These are phyloP conservation scores for Amphipoea lucens DNA, from an alignment of 2,888 invertebrate genomes.

Conservation along the genomic window DNA sequence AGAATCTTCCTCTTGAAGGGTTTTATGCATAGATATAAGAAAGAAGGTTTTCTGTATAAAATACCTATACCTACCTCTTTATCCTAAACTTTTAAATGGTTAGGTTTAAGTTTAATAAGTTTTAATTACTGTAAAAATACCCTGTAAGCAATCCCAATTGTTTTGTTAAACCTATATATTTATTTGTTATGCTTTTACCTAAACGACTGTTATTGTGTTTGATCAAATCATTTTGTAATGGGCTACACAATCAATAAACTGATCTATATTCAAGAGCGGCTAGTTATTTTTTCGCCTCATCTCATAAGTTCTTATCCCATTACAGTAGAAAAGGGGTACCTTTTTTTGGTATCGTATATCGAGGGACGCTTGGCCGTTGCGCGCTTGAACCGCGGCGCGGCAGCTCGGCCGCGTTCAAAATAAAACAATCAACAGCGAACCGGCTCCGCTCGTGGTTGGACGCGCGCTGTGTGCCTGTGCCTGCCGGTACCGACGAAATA, in stretches of 20 bases:
- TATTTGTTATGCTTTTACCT: constrained; percentile 8
- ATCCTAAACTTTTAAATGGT: neutral
- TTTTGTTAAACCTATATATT: constrained; percentile 17
- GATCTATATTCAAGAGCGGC: constrained; percentile 52
- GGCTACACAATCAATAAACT: constrained; percentile 61
- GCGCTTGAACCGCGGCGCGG: constrained; percentile 68
- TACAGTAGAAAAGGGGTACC: constrained; percentile 64
- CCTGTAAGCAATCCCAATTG: neutral
- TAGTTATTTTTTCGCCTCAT: constrained; percentile 61
- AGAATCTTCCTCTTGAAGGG: neutral
- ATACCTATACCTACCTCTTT: neutral
- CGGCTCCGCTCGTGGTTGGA: constrained; percentile 85
- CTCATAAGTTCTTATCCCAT: constrained; percentile 64
- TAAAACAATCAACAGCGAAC: constrained; percentile 87
- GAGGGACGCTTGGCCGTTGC: constrained; percentile 71
- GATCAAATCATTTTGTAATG: constrained; percentile 15
- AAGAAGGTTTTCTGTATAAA: neutral
- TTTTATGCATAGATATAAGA: neutral
- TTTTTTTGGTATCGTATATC: constrained; percentile 74
- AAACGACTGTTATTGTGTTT: constrained; percentile 7
- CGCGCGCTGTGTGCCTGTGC: constrained; percentile 74
- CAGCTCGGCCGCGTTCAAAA: constrained; percentile 77
- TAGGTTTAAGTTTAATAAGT: neutral
- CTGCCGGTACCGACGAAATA: constrained; percentile 69
- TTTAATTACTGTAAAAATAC: neutral